phyloP scores from a whole-genome alignment of 2,113 vertebrate genomes.

The Aptenodytes patagonicus region DNA sequence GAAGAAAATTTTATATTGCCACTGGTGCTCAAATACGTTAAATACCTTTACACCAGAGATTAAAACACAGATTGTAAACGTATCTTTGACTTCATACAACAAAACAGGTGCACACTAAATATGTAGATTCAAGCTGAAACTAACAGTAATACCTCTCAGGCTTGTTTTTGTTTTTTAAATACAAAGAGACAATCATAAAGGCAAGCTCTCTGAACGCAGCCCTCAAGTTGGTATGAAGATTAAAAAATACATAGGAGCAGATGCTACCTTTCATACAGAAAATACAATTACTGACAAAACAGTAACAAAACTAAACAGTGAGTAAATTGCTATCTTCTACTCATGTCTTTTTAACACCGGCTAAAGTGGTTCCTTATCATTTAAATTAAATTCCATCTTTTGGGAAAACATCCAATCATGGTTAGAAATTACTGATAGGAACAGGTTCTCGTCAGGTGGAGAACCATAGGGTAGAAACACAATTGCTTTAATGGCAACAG shows the following conservation, averaged over 20 bases:
- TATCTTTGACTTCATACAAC: not conserved
- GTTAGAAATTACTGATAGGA: not conserved
- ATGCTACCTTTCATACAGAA: not conserved
- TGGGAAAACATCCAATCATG: not conserved
- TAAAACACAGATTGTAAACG: not conserved
- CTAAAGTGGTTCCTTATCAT: not conserved
- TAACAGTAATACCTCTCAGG: not conserved
- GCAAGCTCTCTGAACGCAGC: not conserved
- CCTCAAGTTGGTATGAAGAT: not conserved
- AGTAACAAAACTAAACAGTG: not conserved
- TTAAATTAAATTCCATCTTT: not conserved
- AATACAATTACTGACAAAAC: slow-evolving; percentile 25
- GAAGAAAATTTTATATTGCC: not conserved
- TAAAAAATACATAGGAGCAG: slow-evolving; percentile 10
- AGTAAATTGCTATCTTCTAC: not conserved
- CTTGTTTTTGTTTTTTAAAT: not conserved
- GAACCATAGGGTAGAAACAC: not conserved
- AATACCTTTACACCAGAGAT: not conserved
- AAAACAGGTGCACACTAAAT: slow-evolving; percentile 7
- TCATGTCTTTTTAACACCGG: not conserved
- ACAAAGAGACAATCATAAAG: not conserved
- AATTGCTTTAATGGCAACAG: not conserved
- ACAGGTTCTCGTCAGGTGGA: not conserved
- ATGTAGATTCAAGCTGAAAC: not conserved
- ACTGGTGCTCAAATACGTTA: not conserved